Evolutionary conservation across 2,888 invertebrate species (phyloP), one percentile per base, ranked within the genome.

Genomic region (Mesorhabditis sp.): DNA sequence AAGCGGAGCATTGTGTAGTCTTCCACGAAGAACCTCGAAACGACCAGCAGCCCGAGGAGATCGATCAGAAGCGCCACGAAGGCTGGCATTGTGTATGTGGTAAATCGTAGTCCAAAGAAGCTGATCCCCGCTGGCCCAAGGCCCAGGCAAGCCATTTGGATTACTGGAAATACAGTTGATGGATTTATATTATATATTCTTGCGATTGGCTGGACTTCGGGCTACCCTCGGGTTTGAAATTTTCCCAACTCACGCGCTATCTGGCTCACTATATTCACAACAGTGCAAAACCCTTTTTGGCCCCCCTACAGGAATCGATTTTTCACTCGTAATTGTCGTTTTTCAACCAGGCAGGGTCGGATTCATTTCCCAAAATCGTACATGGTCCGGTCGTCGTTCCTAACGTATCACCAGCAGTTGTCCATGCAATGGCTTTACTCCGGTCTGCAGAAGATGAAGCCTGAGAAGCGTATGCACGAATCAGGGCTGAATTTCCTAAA

Each of bases 11-110:
- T 50, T 50, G 58, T 13, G 58, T 50, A 50, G 58, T 50, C 58
- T 50, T 50, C 58, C 7, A 50, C 58, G 58, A 50, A 50, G n/a
- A 50, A 50, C n/a, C 58, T 50, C 10, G 58, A 50, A n/a, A 50
- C 58, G n/a, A 50, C n/a, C 2, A 50, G 2, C 10, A 50, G 2
- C 7, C 58, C 58, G 10, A 50, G 7, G 2, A 50, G n/a, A 50
- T 50, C 58, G 58, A 50, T 50, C 2, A 50, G n/a, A 50, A 10
- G n/a, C 10, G 58, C 58, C 10, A 50, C 7, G n/a, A 50, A n/a
- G 7, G 58, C 58, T n/a, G 58, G 58, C 7, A 10, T 50, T 50
- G 58, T 50, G n/a, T 50, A 50, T n/a, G n/a, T 50, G 1, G 7
- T 50, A n/a, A 50, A 13, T 10, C 58, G 58, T 10, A 50, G n/a